Evolutionary conservation across 1,140 invertebrate genomes (phyloP), one percentile per base, ranked within the genome.

Genomic region (Dendroctonus valens): DNA sequence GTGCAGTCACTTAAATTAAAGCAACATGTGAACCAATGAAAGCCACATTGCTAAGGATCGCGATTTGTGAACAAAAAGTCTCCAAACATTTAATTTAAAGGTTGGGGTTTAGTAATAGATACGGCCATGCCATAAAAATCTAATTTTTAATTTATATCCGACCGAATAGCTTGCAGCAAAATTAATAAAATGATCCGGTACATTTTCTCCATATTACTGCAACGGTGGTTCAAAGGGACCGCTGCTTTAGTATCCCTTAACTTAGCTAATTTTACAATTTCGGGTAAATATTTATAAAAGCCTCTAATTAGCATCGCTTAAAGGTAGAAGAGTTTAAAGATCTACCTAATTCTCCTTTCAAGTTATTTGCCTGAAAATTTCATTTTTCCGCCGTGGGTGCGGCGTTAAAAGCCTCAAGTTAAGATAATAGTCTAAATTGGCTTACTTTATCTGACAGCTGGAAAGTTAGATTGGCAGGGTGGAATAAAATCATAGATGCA

Each of bases 401-500:
- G 55, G 41, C 55, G 39, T 26, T 59, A 59, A 59, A 59, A 59
- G 55, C 55, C 42, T 38, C 55, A 46, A 46, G 55, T 15, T 55
- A 26, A 55, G 53, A 55, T 59, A 59, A 59, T 59, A 59, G 48
- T 59, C 42, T 59, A 59, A 59, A 59, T 58, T 58, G 55, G 55
- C 41, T 44, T 58, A 44, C 55, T 58, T 58, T 58, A 58, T 59
- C 44, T 50, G 58, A 49, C 58, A 59, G 46, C 46, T 11, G n/a
- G 46, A 59, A 58, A 48, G 55, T 44, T 58, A 44, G 55, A 44
- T 39, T 58, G 44, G 40, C 44, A 49, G 6, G 9, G 46, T n/a
- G n/a, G 38, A 15, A 59, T 59, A 59, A 59, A 59, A 15, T 59
- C 46, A 59, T 59, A 59, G 58, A 59, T 59, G 58, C 58, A 59